Evolutionary conservation across 2,888 invertebrate genomes (phyloP).

Genomic region (Orgyia antiqua): DNA sequence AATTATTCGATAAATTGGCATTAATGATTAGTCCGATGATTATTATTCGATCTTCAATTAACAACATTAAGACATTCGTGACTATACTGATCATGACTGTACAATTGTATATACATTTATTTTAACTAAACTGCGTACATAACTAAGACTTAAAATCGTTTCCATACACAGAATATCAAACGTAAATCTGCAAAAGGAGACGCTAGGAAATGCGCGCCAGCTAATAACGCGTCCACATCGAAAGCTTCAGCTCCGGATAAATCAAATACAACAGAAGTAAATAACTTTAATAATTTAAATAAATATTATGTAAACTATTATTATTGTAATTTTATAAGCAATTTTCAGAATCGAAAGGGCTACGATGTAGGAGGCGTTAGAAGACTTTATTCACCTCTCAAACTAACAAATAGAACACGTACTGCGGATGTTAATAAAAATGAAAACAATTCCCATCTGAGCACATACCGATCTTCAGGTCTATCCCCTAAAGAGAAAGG

Average conservation of each 20-base stretch:
- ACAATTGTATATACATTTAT: too few relatives aligned
- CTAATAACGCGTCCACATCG: neutral
- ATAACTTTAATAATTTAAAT: neutral
- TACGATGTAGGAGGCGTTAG: constrained; percentile 23
- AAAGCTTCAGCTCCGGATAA: neutral
- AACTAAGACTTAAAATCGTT: neutral
- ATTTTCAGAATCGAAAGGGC: constrained; percentile 10
- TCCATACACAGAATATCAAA: neutral
- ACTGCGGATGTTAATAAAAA: constrained; percentile 13
- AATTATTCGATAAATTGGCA: too few relatives aligned
- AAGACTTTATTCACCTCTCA: constrained; percentile 30
- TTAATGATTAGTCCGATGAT: too few relatives aligned
- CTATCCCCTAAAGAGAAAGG: constrained; percentile 57
- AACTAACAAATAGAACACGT: constrained; percentile 11
- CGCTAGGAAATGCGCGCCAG: neutral
- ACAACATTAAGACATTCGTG: too few relatives aligned
- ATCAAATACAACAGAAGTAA: neutral
- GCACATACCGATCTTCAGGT: constrained; percentile 29
- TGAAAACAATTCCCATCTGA: constrained; percentile 11
- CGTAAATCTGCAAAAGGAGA: neutral
- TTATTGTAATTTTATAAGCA: too few relatives aligned
- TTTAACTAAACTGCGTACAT: too few relatives aligned
- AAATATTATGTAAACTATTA: too few relatives aligned
- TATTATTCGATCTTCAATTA: too few relatives aligned
- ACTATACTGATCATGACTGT: too few relatives aligned